phyloP scores from a whole-genome alignment of 2,113 vertebrate genomes.

The Hippocampus barbouri region DNA sequence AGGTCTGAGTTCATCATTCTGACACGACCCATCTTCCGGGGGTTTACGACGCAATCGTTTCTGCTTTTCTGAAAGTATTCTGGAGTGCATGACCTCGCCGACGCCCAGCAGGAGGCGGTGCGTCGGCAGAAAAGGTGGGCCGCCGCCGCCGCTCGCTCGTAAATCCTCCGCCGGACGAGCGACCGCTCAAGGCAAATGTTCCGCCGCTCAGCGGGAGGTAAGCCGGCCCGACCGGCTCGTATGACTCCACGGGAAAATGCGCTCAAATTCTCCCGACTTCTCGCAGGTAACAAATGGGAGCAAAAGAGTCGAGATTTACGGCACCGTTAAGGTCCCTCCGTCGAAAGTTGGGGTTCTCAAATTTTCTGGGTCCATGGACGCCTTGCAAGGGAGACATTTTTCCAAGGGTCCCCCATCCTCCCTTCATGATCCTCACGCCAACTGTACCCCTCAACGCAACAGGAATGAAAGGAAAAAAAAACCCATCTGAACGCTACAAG shows the following conservation, averaged over 20 bases:
- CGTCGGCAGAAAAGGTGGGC: slow-evolving; percentile 62
- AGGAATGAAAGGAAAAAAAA: background rate
- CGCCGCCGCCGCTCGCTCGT: slow-evolving; percentile 53
- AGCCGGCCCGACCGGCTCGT: slow-evolving; percentile 60
- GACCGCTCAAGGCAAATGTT: slow-evolving; percentile 61
- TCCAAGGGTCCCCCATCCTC: background rate
- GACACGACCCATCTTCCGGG: background rate
- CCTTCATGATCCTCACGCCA: background rate
- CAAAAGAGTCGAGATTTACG: slow-evolving; percentile 68
- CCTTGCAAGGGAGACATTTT: background rate
- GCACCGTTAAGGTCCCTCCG: slow-evolving; percentile 64
- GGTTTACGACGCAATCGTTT: background rate
- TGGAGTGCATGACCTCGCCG: slow-evolving; percentile 51
- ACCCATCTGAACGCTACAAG: too few species aligned
- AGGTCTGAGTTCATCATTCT: background rate
- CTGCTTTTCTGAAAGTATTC: background rate
- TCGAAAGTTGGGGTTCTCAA: slow-evolving; percentile 33
- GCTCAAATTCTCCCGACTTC: slow-evolving; percentile 50
- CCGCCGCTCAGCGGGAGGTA: slow-evolving; percentile 59
- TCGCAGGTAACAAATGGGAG: slow-evolving; percentile 36
- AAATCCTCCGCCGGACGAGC: slow-evolving; percentile 65
- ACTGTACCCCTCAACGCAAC: slow-evolving; percentile 9
- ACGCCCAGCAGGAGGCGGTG: slow-evolving; percentile 54
- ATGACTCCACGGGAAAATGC: slow-evolving; percentile 55
- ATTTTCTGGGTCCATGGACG: background rate